These are phyloP conservation scores for Enteromius anoplus DNA, from an alignment of 2,797 vertebrate species.

Conservation along the genomic window DNA sequence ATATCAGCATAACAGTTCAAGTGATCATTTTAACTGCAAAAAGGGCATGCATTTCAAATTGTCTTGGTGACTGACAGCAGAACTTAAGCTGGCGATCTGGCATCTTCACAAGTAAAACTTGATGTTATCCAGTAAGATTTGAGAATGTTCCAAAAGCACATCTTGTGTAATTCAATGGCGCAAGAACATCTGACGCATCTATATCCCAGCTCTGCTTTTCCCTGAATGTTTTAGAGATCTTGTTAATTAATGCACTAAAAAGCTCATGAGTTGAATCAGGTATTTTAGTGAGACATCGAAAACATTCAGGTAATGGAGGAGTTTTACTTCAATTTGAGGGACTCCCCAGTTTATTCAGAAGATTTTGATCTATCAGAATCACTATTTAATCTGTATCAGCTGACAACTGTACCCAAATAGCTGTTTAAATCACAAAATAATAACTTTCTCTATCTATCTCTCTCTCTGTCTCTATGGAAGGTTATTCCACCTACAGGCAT, in stretches of 20 bases:
- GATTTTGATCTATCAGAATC: background rate
- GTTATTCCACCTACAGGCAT: background rate
- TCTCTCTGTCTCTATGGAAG: background rate
- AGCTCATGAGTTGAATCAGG: background rate
- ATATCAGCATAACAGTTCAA: background rate
- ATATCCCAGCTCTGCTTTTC: background rate
- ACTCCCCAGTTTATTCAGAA: background rate
- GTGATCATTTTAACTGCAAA: background rate
- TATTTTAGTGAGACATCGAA: background rate
- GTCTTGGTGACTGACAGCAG: background rate
- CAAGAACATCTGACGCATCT: background rate
- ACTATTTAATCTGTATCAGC: background rate
- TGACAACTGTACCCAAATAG: background rate
- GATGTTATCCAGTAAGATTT: constrained; percentile 21
- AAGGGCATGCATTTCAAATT: background rate
- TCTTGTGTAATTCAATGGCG: background rate
- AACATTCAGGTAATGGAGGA: background rate
- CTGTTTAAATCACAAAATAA: background rate
- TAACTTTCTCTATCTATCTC: background rate
- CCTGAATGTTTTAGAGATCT: constrained; percentile 1
- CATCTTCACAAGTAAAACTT: constrained; percentile 7
- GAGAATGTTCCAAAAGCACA: constrained; percentile 3
- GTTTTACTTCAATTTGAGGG: background rate
- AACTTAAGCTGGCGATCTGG: constrained; percentile 15
- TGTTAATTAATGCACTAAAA: background rate